Evolutionary conservation across 1,140 invertebrate genomes (phyloP).

Genomic region (Drosophila ficusphila): DNA sequence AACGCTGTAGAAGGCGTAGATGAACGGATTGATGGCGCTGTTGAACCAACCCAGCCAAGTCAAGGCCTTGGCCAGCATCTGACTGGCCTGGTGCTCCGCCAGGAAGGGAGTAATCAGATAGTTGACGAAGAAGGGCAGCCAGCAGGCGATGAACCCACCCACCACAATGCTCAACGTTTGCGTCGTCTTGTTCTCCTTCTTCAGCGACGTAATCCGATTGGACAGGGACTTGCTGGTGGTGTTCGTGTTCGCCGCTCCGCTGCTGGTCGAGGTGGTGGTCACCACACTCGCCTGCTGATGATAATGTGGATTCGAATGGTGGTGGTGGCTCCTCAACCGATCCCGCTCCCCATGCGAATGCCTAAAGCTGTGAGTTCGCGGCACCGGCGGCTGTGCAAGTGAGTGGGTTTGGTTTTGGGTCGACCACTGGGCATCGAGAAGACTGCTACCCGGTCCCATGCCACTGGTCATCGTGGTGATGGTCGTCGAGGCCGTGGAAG

Average conservation of each 20-base stretch:
- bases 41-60: conserved; percentile 98
- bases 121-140: conserved; percentile 95
- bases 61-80: conserved; percentile 90
- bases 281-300: conserved; percentile 44
- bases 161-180: conserved; percentile 96
- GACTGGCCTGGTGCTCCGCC: conserved; percentile 85
- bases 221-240: conserved; percentile 73
- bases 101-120: conserved; percentile 92
- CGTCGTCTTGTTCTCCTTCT: conserved; percentile 94
- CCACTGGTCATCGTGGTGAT: conserved; percentile 79
- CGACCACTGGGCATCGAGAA: conserved; percentile 69
- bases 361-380: conserved; percentile 57
- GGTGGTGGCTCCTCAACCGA: conserved; percentile 36
- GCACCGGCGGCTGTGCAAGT: conserved; percentile 14
- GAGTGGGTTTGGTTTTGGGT: conserved; percentile 24
- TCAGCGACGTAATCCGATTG: conserved; percentile 87
- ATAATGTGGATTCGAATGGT: conserved; percentile 51
- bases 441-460: conserved; percentile 65
- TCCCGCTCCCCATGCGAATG: conserved; percentile 52
- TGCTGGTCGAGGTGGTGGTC: conserved; percentile 11
- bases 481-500: conserved; percentile 73
- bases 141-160: conserved; percentile 95
- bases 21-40: conserved; percentile 94
- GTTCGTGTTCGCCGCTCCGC: not conserved
- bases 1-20: conserved; percentile 94